Evolutionary conservation across 2,113 vertebrate species (phyloP).

Genomic region (Calidris pugnax): DNA sequence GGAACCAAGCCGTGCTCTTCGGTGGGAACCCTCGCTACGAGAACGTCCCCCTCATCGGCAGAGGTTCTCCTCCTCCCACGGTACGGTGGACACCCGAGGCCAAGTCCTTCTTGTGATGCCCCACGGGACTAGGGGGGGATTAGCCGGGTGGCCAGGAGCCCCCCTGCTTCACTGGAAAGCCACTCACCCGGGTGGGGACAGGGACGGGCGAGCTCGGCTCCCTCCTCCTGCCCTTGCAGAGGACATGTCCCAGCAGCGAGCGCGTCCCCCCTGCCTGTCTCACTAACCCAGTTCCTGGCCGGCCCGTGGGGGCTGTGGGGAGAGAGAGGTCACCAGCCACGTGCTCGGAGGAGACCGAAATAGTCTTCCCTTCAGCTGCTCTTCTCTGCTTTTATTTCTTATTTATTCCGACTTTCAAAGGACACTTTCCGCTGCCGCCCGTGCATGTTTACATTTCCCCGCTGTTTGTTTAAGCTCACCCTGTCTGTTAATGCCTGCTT

Average conservation of each 20-base stretch:
- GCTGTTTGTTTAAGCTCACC: background rate
- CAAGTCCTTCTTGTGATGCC: constrained; percentile 30
- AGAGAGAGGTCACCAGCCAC: background rate
- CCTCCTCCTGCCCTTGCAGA: background rate
- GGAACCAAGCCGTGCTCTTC: constrained; percentile 91
- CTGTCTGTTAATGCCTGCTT: constrained; percentile 44
- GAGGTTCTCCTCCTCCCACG: constrained; percentile 95
- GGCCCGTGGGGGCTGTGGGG: background rate
- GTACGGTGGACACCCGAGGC: constrained; percentile 77
- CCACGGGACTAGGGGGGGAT: background rate
- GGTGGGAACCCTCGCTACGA: constrained; percentile 93
- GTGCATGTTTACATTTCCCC: background rate
- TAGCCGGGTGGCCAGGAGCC: accelerated
- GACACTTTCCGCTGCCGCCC: accelerated
- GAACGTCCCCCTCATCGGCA: constrained; percentile 93
- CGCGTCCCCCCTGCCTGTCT: background rate
- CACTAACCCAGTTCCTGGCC: background rate
- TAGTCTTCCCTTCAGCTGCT: background rate
- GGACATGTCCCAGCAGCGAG: background rate
- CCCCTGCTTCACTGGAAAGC: background rate
- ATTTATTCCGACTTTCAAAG: background rate
- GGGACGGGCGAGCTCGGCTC: accelerated
- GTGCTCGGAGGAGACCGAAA: background rate
- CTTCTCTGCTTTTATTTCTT: background rate
- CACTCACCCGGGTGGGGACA: accelerated